Conservation (phyloP, 2,888 invertebrate genomes). For the Zygothrica quintamaculata region DNA sequence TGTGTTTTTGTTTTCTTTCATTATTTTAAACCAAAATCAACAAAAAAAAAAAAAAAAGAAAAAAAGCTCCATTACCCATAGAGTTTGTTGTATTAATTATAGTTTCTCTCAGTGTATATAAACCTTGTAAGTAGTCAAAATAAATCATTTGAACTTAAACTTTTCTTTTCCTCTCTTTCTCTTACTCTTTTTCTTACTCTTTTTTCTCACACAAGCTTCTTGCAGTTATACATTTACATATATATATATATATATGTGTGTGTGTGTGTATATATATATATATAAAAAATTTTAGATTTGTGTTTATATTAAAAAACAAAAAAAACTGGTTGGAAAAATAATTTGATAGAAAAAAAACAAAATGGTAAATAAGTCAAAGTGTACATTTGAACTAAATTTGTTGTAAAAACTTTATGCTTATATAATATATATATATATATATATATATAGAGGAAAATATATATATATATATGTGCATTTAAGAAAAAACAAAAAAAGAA, state of each 20-base stretch:
- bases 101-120: conserved; percentile 1
- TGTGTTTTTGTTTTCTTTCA: too few relatives aligned
- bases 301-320: conserved; percentile 36
- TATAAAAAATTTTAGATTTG: neutral
- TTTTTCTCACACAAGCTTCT: too few relatives aligned
- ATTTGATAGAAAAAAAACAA: conserved; percentile 12
- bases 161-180: conserved; percentile 20
- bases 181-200: too few relatives aligned
- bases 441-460: too few relatives aligned
- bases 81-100: too few relatives aligned
- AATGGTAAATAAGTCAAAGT: conserved; percentile 42
- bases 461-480: too few relatives aligned
- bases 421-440: conserved; percentile 60
- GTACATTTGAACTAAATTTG: conserved; percentile 80
- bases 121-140: neutral
- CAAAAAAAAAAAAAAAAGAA: too few relatives aligned
- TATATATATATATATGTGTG: conserved; percentile 18
- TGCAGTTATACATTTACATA: conserved; percentile 16
- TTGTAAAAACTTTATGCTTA: conserved; percentile 74
- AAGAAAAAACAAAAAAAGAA: too few relatives aligned
- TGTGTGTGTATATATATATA: conserved; percentile 17
- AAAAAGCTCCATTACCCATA: too few relatives aligned
- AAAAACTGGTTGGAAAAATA: conserved; percentile 30
- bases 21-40: too few relatives aligned
- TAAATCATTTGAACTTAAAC: conserved; percentile 29